Evolutionary conservation across 1,140 invertebrate species (phyloP), one percentile per base, ranked within the genome.

Genomic region (Scaptodrosophila lebanonensis): DNA sequence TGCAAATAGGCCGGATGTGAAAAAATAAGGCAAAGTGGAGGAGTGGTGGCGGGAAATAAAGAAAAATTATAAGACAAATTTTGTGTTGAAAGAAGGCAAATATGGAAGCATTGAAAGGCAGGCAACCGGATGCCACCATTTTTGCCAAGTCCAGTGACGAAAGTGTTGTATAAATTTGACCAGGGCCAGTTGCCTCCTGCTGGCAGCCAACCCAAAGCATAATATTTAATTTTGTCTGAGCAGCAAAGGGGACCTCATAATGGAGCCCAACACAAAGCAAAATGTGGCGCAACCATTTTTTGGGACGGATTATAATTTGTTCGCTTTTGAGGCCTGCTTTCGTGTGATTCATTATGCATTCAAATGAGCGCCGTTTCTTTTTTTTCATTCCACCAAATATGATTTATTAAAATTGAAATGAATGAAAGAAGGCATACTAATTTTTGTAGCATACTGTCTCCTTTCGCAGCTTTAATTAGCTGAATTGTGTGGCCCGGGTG

Each of bases 1-100:
- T 42, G 30, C 50, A 76, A 77, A 72, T 70, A 33, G 68, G 25
- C 59, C 73, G 73, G 73, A 77, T 66, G 56, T 65, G 17, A 62
- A 58, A 66, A 73, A 77, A 65, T 72, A 57, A 58, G 17, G 62
- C 54, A 42, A 68, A 65, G 66, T 73, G 66, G 49, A 53, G 75
- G 3, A n/a, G n/a, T n/a, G 3, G 9, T n/a, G 32, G 32, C 32
- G 3, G 8, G 42, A 73, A 77, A 68, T 54, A 56, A 70, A 44
- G 52, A 32, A 76, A 58, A 71, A 59, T 63, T 71, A 59, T 59
- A 45, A 49, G 38, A 18, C 13, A 25, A 12, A 58, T n/a, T n/a
- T n/a, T n/a, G n/a, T n/a, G n/a, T n/a, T n/a, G n/a, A 49, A 47
- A 15, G 20, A 11, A 40, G 17, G 7, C 27, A 20, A 29, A 45